Percentiles rank a stretch among this genome's conserved stretches.
Evolutionary conservation across 2,113 vertebrate species (phyloP).

Genomic region (Dicerorhinus sumatrensis): DNA sequence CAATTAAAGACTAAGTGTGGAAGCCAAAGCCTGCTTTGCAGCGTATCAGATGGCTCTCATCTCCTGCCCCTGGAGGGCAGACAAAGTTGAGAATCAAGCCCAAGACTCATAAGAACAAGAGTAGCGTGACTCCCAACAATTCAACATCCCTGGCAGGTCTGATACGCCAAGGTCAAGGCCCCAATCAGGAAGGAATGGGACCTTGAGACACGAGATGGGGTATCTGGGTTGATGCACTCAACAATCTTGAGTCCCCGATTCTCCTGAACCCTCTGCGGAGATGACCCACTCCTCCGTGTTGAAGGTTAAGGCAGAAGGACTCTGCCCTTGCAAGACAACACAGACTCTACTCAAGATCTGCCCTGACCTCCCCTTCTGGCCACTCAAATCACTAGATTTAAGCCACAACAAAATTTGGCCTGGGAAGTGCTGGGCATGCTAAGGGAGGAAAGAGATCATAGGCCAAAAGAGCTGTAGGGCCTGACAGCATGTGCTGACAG

Average conservation of each 20-base stretch:
- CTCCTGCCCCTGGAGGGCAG: background rate
- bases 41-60: background rate
- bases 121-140: background rate
- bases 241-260: background rate
- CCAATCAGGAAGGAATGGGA: background rate
- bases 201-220: background rate
- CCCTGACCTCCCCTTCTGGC: background rate
- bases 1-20: background rate
- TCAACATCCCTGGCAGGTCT: background rate
- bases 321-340: background rate
- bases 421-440: background rate
- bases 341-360: background rate
- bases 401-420: constrained; percentile 31
- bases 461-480: background rate
- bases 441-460: background rate
- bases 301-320: background rate
- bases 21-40: background rate
- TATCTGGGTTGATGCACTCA: background rate
- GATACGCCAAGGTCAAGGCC: background rate
- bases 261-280: background rate
- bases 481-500: background rate
- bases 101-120: background rate
- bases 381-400: background rate
- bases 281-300: background rate
- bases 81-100: background rate